Evolutionary conservation across 1,140 invertebrate species (phyloP), one percentile per base, ranked within the genome.

Genomic region (Drosophila leontia): DNA sequence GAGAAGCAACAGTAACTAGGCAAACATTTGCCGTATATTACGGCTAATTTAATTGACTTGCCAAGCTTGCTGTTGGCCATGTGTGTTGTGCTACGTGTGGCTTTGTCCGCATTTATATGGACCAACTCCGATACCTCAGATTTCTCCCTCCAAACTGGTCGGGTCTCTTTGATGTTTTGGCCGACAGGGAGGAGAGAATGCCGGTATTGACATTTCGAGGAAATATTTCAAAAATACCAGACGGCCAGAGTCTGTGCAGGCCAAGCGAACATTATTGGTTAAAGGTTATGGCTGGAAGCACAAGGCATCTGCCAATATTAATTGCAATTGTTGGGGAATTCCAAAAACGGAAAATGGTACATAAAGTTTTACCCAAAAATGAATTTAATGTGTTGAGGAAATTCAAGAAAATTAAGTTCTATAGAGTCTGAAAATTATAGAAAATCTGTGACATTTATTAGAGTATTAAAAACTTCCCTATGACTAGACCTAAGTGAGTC

Each of bases 41-140:
- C 51, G 84, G 48, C 60, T 68, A 78, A 82, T 82, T 82, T 78
- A 86, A 85, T 86, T 86, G 82, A 85, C 64, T 57, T 50, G 45
- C 44, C 42, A 17, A 48, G 57, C 23, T 42, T 69, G 56, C 75
- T 42, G 37, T 42, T 72, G 47, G 53, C 67, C 67, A 72, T 69
- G 67, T 76, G 55, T 42, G 34, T 23, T 37, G 50, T 51, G 29
- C 39, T 58, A 19, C 32, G 62, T 19, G 45, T 53, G 61, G 35
- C 41, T 39, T 56, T 50, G 71, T 53, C 15, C 17, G 19, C 48
- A 68, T 60, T 60, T 57, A 9, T 15, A n/a, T 19, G 57, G 50
- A 17, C 50, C 50, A 34, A 17, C 11, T 29, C 17, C 37, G n/a
- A 42, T 53, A 37, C 62, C 62, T 35, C 23, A 37, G 37, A 37